phyloP scores from a whole-genome alignment of 2,888 invertebrate species.

The Parnassius glacialis region DNA sequence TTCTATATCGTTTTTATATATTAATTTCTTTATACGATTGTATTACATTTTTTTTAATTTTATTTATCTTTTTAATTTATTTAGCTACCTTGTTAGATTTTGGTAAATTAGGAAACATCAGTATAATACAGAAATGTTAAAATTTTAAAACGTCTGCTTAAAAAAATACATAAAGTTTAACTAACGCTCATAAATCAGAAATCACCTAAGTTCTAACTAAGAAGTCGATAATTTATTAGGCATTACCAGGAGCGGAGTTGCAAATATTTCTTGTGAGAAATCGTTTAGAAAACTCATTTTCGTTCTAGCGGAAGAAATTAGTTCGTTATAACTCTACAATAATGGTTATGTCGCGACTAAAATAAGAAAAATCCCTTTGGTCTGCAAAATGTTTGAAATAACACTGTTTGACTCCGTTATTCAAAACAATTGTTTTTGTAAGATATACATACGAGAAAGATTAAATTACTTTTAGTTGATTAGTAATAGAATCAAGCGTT shows the following conservation, averaged over 20 bases:
- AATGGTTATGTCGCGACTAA: slow-evolving; percentile 35
- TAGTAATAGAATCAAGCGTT: too few relatives aligned
- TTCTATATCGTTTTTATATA: too few relatives aligned
- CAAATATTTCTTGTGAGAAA: slow-evolving; percentile 41
- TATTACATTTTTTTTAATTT: too few relatives aligned
- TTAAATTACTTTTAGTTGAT: too few relatives aligned
- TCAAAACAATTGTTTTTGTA: too few relatives aligned
- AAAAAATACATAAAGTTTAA: slow-evolving; percentile 21
- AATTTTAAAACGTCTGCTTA: slow-evolving; percentile 5
- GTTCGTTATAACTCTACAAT: slow-evolving; percentile 12
- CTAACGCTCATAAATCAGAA: slow-evolving; percentile 20
- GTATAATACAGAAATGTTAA: slow-evolving; percentile 1
- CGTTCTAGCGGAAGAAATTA: slow-evolving; percentile 38
- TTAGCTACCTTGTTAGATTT: too few relatives aligned
- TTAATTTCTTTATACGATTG: too few relatives aligned
- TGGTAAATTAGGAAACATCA: too few relatives aligned
- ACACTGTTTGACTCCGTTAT: too few relatives aligned
- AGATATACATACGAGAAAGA: too few relatives aligned
- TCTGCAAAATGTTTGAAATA: neutral
- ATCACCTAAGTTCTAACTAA: slow-evolving; percentile 27
- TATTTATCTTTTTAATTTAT: too few relatives aligned
- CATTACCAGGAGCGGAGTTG: slow-evolving; percentile 26
- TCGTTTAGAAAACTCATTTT: slow-evolving; percentile 47
- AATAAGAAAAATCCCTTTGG: neutral
- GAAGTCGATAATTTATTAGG: slow-evolving; percentile 28